These are phyloP conservation scores for Falcaria lacertinaria DNA, from an alignment of 2,888 invertebrate genomes.

Conservation along the genomic window DNA sequence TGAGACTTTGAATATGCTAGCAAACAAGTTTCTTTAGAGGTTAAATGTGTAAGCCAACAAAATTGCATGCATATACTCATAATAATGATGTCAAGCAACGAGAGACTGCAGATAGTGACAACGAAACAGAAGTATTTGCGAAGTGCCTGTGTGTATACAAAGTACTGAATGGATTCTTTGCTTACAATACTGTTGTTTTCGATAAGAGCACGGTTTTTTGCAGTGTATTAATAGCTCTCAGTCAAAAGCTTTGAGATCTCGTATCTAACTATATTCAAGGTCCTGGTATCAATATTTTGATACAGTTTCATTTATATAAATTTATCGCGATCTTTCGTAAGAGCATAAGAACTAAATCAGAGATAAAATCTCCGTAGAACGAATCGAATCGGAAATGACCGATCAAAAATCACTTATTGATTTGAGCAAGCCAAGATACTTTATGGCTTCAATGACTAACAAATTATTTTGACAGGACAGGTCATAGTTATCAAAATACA, in stretches of 20 bases:
- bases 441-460: not conserved
- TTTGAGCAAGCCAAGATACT: not conserved
- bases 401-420: not conserved
- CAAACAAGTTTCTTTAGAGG: slow-evolving; percentile 1
- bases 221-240: not conserved
- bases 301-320: not conserved
- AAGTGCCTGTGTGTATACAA: not conserved
- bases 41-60: not conserved
- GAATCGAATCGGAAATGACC: not conserved
- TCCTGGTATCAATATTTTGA: not conserved
- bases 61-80: not conserved
- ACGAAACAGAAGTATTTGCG: slow-evolving; percentile 1
- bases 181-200: not conserved
- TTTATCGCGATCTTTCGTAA: not conserved
- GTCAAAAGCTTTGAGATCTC: not conserved
- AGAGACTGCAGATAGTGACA: not conserved
- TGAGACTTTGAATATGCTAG: not conserved
- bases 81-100: slow-evolving; percentile 1
- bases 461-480: not conserved
- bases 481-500: not conserved
- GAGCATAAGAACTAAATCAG: not conserved
- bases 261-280: not conserved
- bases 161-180: slow-evolving; percentile 1
- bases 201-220: not conserved
- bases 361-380: not conserved